Base-by-base conservation (phyloP, 2,888 invertebrate species). In the Oxyteleia sp. region DNA sequence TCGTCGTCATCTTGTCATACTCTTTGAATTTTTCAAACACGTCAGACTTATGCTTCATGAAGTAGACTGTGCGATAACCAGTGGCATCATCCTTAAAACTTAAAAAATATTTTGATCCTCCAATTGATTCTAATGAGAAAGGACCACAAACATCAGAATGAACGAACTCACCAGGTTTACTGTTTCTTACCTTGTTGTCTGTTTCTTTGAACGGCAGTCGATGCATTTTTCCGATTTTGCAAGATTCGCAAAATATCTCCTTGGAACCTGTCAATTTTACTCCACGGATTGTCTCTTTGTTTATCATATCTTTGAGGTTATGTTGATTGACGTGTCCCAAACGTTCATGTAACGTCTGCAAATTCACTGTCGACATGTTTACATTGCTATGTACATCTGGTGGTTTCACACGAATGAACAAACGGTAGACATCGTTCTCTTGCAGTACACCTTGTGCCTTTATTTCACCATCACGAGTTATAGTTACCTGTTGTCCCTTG, bases 221-320 rank as follows among this genome's bases (percentile, higher is more conserved):
- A 35, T 35, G 35, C 5, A 8, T 8, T 57, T 89, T 89, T 11
- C 88, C 87, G 7, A 85, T 72, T 26, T 80, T 72, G 81, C 87
- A 89, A 11, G 85, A 16, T 68, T 87, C 87, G 63, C 88, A 89
- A 49, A 87, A 84, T 23, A 88, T 82, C 53, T 82, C 59, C 7
- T 84, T 68, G n/a, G 29, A 43, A 18, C 83, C 71, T 0, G 35
- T 13, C 2, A 79, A 1, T 4, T 79, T 57, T 4, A 78, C 29
- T 13, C 81, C 78, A 1, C n/a, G 23, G 0, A 78, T 49, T 0
- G 38, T n/a, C 5, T 32, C 49, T 15, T 72, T 78, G 15, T 49
- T 23, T n/a, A 57, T 15, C 53, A 82, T 71, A 0, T 51, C 41
- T 13, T 61, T 18, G 2, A 84, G 35, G n/a, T 35, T 59, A 7